Evolutionary conservation across 2,797 vertebrate genomes (phyloP).

Genomic region (Bradypus variegatus): DNA sequence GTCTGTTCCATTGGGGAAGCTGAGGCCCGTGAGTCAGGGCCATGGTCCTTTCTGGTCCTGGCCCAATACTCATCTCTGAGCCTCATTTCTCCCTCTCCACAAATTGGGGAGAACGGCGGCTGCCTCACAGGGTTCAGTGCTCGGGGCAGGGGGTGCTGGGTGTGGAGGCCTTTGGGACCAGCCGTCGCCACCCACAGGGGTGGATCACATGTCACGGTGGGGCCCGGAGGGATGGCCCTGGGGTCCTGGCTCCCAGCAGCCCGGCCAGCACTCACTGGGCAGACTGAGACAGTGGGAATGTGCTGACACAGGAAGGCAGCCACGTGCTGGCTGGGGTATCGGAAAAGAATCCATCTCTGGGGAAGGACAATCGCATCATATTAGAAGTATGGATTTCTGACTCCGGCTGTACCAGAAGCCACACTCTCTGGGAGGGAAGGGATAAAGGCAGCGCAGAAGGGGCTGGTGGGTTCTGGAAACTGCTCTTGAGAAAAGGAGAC

Average conservation of each 20-base stretch:
- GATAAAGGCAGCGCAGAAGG: not conserved
- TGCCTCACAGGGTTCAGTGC: not conserved
- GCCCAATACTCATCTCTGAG: too few species aligned
- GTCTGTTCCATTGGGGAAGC: not conserved
- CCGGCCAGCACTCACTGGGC: accelerated
- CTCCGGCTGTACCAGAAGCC: slow-evolving; percentile 69
- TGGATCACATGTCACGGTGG: not conserved
- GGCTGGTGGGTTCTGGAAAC: not conserved
- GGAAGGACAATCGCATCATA: slow-evolving; percentile 91
- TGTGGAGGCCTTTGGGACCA: too few species aligned
- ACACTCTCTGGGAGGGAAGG: not conserved
- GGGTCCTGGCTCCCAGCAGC: not conserved
- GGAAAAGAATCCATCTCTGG: slow-evolving; percentile 86
- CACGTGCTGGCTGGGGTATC: slow-evolving; percentile 86
- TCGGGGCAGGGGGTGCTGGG: not conserved
- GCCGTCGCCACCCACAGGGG: accelerated
- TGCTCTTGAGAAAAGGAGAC: not conserved
- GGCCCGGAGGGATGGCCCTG: accelerated
- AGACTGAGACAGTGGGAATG: slow-evolving; percentile 52
- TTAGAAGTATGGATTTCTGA: slow-evolving; percentile 90
- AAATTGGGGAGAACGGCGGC: too few species aligned
- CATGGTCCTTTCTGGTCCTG: not conserved
- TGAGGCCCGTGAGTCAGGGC: not conserved
- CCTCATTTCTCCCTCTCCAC: accelerated
- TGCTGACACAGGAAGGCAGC: slow-evolving; percentile 76